phyloP scores from a whole-genome alignment of 2,113 vertebrate species.

The Myiagra hebetior region DNA sequence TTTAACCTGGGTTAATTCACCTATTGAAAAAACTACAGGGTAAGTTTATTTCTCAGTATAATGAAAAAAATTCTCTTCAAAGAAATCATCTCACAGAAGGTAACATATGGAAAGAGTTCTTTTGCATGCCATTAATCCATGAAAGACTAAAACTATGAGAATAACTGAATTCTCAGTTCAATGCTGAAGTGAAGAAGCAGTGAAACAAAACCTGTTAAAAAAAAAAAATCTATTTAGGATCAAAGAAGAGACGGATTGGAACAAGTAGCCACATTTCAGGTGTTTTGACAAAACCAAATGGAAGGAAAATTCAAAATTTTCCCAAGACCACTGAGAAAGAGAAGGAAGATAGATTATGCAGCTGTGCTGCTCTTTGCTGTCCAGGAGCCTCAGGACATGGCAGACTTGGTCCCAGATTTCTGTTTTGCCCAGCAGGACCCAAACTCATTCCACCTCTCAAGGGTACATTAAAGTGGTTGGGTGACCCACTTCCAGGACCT shows the following conservation, averaged over 20 bases:
- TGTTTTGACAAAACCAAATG: not conserved
- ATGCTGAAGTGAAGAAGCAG: not conserved
- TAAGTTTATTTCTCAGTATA: not conserved
- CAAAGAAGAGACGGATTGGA: not conserved
- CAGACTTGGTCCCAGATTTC: not conserved
- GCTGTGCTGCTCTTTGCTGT: not conserved
- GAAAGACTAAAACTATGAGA: not conserved
- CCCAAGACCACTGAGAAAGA: not conserved
- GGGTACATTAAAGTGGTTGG: not conserved
- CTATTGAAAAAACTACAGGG: not conserved
- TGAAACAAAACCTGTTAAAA: not conserved
- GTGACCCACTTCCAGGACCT: slow-evolving; percentile 8
- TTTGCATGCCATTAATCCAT: not conserved
- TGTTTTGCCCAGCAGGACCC: not conserved
- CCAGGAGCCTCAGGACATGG: not conserved
- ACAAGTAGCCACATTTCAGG: not conserved
- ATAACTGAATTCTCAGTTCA: not conserved
- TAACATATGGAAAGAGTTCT: not conserved
- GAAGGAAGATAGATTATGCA: not conserved
- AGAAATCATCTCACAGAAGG: not conserved
- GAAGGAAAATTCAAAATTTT: not conserved
- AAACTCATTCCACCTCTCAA: not conserved
- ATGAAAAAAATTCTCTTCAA: not conserved
- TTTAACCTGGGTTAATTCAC: not conserved
- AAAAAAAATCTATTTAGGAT: not conserved